These are phyloP conservation scores for Diceros bicornis DNA, from an alignment of 2,797 vertebrate species.

Conservation along the genomic window DNA sequence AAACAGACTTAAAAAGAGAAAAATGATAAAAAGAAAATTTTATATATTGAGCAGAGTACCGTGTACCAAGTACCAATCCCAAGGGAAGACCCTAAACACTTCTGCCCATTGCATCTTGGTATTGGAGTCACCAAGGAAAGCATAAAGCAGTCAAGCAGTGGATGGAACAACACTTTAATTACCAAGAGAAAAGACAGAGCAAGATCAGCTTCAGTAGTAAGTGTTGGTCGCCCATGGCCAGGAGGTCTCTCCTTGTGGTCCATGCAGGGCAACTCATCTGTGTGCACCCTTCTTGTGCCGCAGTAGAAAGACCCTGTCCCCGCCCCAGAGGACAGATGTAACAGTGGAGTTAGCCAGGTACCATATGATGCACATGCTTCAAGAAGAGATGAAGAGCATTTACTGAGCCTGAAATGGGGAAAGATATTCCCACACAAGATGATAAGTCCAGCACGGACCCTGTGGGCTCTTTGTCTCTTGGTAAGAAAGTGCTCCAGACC, in stretches of 20 bases:
- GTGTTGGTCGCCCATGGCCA: no score
- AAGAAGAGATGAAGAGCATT: background rate
- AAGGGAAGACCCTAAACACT: background rate
- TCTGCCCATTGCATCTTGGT: background rate
- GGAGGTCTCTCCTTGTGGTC: no score
- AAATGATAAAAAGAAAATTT: background rate
- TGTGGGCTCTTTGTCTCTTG: background rate
- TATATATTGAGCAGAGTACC: background rate
- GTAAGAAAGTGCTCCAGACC: background rate
- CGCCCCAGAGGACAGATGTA: background rate
- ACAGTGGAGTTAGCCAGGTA: background rate
- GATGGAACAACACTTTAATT: background rate
- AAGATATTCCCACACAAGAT: background rate
- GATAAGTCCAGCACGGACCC: background rate
- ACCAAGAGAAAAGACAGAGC: background rate
- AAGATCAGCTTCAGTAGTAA: background rate
- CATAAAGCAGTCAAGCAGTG: background rate
- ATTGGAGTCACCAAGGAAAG: background rate
- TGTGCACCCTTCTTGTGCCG: background rate
- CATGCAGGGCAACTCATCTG: background rate
- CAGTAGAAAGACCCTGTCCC: no score
- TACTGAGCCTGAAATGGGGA: background rate
- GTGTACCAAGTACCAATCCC: no score
- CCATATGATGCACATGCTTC: background rate
- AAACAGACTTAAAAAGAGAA: background rate